phyloP scores from a whole-genome alignment of 2,888 invertebrate genomes.

The Tyria jacobaeae region DNA sequence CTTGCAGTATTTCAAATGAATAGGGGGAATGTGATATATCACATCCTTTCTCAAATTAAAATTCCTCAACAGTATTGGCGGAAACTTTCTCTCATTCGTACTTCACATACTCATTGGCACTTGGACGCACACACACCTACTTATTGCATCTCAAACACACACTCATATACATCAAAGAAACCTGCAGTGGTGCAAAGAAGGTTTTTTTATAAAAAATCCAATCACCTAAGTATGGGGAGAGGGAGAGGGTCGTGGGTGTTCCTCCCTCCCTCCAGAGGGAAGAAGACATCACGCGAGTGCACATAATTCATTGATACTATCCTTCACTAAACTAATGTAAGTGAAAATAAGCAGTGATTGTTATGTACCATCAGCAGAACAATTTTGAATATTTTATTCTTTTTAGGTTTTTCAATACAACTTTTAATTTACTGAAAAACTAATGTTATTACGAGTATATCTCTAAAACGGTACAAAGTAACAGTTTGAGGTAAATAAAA shows the following conservation, averaged over 20 bases:
- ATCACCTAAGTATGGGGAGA: constrained; percentile 74
- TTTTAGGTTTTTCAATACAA: neutral
- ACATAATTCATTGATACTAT: constrained; percentile 84
- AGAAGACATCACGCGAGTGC: constrained; percentile 80
- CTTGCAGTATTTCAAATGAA: neutral
- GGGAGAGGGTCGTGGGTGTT: constrained; percentile 38
- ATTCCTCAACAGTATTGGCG: constrained; percentile 31
- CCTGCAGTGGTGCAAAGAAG: constrained; percentile 38
- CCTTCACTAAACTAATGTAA: constrained; percentile 82
- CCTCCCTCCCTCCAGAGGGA: constrained; percentile 57
- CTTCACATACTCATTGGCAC: constrained; percentile 28
- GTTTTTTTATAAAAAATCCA: constrained; percentile 73
- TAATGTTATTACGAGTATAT: neutral
- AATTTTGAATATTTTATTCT: neutral
- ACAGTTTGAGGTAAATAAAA: too few relatives aligned
- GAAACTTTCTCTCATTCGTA: neutral
- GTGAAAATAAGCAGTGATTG: constrained; percentile 82
- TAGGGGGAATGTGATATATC: constrained; percentile 8
- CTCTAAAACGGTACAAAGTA: too few relatives aligned
- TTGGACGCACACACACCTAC: constrained; percentile 7
- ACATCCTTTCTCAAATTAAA: constrained; percentile 20
- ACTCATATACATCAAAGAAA: constrained; percentile 60
- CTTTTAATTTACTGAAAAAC: neutral
- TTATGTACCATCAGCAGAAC: constrained; percentile 61
- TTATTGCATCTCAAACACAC: constrained; percentile 16